Base-by-base conservation (phyloP, 2,113 vertebrate species). In the Fukomys damarensis region DNA sequence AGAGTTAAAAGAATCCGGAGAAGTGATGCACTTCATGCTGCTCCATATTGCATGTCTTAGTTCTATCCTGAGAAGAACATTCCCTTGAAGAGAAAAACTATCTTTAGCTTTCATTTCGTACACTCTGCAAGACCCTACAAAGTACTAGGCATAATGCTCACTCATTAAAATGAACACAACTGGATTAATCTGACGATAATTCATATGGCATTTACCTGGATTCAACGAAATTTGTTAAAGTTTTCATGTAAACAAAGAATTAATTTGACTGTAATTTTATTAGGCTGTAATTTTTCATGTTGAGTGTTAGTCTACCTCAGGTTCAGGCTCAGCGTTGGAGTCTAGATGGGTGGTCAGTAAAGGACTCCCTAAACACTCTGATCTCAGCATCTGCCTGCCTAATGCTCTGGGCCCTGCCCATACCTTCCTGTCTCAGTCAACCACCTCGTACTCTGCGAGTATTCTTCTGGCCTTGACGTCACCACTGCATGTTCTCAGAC, bases 201-300 rank as follows among this genome's bases (percentile, higher is more conserved):
- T 83, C 61, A 56, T 3, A 52, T 6, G 28, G 49, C 35, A 46
- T 2, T 12, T n/a, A 58, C 24, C 30, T 77, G 20, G 24, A 92
- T 46, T 77, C 59, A 93, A 89, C 66, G 41, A 79, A 58, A n/a
- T 74, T 38, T 54, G 12, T 77, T 86, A 12, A 86, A 49, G 59
- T 92, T 49, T 61, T 56, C 24, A 13, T 13, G 7, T 43, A 70
- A 89, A 61, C 24, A 52, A 41, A 81, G 85, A 92, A 61, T 79
- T 52, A 61, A n/a, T 11, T 38, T 41, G 59, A 12, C 24, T 41
- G 30, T 43, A 30, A 12, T 26, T 72, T 17, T 38, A 35, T 58
- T 43, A 77, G 17, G 56, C 26, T 65, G 12, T 20, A 72, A 56
- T 28, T 12, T 22, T 35, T 59, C 28, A 14, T 74, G 30, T 20